Base-by-base conservation (phyloP, 2,113 vertebrate genomes). In the Ameiurus melas region DNA sequence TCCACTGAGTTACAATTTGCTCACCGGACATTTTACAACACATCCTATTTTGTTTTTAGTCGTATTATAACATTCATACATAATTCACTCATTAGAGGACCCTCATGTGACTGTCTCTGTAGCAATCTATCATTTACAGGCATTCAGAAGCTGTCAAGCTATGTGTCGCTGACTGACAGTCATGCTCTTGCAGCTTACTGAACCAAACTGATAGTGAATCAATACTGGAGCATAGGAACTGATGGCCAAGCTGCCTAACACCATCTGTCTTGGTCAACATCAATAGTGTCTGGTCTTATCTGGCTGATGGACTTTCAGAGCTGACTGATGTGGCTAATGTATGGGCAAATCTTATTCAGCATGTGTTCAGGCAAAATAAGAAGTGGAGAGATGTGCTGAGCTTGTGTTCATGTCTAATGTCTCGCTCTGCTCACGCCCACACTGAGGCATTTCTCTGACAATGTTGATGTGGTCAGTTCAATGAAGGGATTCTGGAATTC, bases 391-490 rank as follows among this genome's bases (percentile, higher is more conserved):
- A 85, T 71, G 73, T 89, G 78, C 70, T 64, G 60, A 43, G 66
- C 27, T 22, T 58, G 58, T 25, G 68, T 86, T 89, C 79, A 86
- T 87, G 83, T 80, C 43, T 60, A 60, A 87, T 68, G 83, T 86
- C 78, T 87, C 30, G 77, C 58, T 25, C 58, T 83, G 80, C 60
- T 47, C 70, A 53, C 19, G 51, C 19, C 57, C 30, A 87, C 80
- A 39, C 51, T 33, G 9, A 66, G 88, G 73, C 88, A 86, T 87
- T 66, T 91, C 81, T 86, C 73, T 84, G 73, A 91, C 88, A 84
- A 20, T 86, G 36, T 90, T 75, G 89, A 87, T 89, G 89, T n/a
- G 60, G 90, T 92, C 91, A 90, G 92, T 91, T 90, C 85, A 83
- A 30, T 64, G 83, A 90, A 85, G 89, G 81, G 75, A 83, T 77